A percentile compares a stretch with the other conserved stretches of the same genome.
phyloP scores from a whole-genome alignment of 2,113 vertebrate species.

The Aldabrachelys gigantea region DNA sequence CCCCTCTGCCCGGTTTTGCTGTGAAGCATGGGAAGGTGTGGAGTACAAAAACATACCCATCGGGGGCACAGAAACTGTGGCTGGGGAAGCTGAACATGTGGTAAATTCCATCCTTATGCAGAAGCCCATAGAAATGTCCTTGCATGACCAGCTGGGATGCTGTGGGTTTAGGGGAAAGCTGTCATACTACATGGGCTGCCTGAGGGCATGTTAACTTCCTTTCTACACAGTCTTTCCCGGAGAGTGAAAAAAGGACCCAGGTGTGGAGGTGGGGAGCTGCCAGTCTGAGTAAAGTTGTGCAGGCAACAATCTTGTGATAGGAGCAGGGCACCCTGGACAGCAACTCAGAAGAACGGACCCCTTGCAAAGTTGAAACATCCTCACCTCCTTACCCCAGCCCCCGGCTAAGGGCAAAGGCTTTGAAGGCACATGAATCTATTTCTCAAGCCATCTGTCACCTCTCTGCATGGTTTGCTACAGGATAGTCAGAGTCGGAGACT shows the following conservation, averaged over 20 bases:
- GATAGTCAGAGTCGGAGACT: background rate
- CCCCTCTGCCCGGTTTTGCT: accelerated
- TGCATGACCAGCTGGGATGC: background rate
- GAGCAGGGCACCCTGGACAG: background rate
- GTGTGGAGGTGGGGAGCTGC: background rate
- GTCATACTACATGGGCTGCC: background rate
- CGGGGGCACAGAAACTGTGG: background rate
- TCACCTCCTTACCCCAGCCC: background rate
- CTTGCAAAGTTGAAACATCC: background rate
- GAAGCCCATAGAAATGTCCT: background rate
- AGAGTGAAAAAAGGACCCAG: too few species aligned
- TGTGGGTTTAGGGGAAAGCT: background rate
- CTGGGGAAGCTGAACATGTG: background rate
- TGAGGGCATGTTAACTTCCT: background rate
- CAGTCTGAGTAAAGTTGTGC: background rate
- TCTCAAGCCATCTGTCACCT: background rate
- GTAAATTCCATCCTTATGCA: too few species aligned
- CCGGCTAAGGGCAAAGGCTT: background rate
- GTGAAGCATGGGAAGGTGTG: background rate
- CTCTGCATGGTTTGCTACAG: background rate
- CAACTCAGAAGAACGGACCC: background rate
- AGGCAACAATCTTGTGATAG: background rate
- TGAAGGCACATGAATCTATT: background rate
- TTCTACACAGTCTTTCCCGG: background rate
- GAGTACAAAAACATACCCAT: background rate